Base-by-base conservation (phyloP, 2,113 vertebrate genomes). In the Pollachius pollachius region DNA sequence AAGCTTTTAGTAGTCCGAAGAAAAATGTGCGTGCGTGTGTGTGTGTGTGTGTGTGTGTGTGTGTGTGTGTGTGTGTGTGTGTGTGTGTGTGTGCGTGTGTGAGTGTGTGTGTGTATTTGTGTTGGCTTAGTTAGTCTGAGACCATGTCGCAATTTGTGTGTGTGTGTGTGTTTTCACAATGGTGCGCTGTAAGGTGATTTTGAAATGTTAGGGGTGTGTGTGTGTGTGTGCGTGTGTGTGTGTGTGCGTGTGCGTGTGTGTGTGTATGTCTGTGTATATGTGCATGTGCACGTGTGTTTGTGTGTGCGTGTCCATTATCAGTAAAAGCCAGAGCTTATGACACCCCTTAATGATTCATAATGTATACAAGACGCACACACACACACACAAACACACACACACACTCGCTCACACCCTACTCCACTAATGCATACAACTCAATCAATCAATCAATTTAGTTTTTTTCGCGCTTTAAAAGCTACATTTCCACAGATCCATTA, bases 401-500 rank as follows among this genome's bases (percentile, higher is more conserved):
- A 25, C 9, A 25, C 59, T 64, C 52, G 61, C 4, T 6, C 34
- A 75, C 58, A 59, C 58, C 72, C 73, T 34, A 52, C 11, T 56
- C 74, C 69, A 21, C 71, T 88, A 88, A 88, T 88, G 86, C 78
- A 77, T 71, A 75, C 82, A 82, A 84, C 71, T 75, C 83, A 75
- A 84, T 85, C 83, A 87, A 88, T 87, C 85, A 78, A 85, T 89
- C 76, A 58, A 68, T 15, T 70, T 57, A 52, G 80, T 69, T 68
- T 85, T 78, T 52, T 71, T n/a, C n/a, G 76, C 27, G 4, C 30
- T 80, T 84, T 87, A 81, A 87, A 83, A 88, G 88, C 81, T 67
- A 65, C 82, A 84, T 86, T 86, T 87, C 54, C 75, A 76, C 73
- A 89, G 88, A 89, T 85, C 75, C 81, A 77, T 75, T 87, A 83